These are phyloP conservation scores for Atta texana DNA, from an alignment of 1,140 invertebrate genomes.

Conservation along the genomic window DNA sequence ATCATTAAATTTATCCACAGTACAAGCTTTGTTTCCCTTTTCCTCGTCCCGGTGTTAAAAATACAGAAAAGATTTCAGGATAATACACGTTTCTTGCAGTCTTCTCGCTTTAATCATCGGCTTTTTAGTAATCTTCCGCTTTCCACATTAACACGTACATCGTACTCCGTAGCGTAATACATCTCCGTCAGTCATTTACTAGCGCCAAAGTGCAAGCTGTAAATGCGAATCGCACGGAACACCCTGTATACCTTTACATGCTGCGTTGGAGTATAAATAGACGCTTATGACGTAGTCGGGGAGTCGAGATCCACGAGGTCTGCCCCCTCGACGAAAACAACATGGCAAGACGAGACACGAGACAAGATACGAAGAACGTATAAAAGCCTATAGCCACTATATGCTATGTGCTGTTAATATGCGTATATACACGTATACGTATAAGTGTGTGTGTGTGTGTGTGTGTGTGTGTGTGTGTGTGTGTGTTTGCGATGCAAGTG, in stretches of 20 bases:
- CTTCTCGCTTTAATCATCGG: neutral
- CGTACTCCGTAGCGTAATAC: neutral
- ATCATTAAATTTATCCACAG: neutral
- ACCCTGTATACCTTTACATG: constrained; percentile 50
- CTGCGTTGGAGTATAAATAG: constrained; percentile 62
- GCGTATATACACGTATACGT: no score
- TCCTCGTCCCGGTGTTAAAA: neutral
- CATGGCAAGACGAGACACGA: constrained; percentile 49
- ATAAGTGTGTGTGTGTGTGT: no score
- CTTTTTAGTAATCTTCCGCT: neutral
- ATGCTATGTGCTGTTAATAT: no score
- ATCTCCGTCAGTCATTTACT: neutral
- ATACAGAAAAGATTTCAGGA: neutral
- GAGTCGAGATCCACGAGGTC: constrained; percentile 61
- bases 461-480: neutral
- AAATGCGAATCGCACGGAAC: constrained; percentile 11
- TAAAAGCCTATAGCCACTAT: neutral
- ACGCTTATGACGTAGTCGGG: constrained; percentile 61
- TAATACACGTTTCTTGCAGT: neutral
- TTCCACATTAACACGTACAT: neutral
- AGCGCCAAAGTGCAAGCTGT: neutral
- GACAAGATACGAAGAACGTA: constrained; percentile 37
- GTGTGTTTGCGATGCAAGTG: neutral
- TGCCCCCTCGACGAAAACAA: constrained; percentile 68
- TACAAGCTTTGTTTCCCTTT: neutral